Base-by-base conservation (phyloP, 2,888 invertebrate species). In the Tribolium freemani region DNA sequence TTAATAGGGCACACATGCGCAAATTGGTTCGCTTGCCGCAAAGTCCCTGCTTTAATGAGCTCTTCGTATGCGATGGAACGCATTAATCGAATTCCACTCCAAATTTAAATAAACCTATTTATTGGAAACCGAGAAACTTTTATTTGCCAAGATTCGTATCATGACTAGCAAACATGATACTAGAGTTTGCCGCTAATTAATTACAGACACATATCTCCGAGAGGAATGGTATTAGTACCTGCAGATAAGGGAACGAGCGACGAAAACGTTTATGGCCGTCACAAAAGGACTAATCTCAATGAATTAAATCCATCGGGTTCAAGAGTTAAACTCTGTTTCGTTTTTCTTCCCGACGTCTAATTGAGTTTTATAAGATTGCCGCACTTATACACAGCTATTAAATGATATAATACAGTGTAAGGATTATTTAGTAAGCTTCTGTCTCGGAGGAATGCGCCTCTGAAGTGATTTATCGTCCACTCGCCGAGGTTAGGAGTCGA, bases 381-480 rank as follows among this genome's bases (percentile, higher is more conserved):
- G 21, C 64, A 54, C 53, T 53, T 13, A 54, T 26, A 57, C 44
- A 6, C 30, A 56, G 56, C 72, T 72, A 76, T 79, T 78, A 76
- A 78, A 76, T 78, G 78, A 78, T 78, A 76, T 77, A 79, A 80
- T 78, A 75, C 74, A 76, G 77, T 77, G 74, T 78, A 75, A 78
- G 77, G 77, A 76, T 78, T 78, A 78, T 76, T 75, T 76, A 73
- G 73, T 75, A 75, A 69, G 68, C 64, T 60, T 70, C 56, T 73
- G 76, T 77, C 77, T 78, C 77, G 57, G 56, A 66, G 77, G 76
- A 75, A 74, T 75, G 69, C 70, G 69, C 73, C 69, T 66, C 44
- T 30, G 71, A 71, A 64, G 57, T 74, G 74, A 74, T 74, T 71
- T 71, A 74, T 74, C 58, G 74, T 69, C 69, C 68, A 64, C 71